Conservation (phyloP, 1,140 invertebrate genomes). For the Drosophila pachea region DNA sequence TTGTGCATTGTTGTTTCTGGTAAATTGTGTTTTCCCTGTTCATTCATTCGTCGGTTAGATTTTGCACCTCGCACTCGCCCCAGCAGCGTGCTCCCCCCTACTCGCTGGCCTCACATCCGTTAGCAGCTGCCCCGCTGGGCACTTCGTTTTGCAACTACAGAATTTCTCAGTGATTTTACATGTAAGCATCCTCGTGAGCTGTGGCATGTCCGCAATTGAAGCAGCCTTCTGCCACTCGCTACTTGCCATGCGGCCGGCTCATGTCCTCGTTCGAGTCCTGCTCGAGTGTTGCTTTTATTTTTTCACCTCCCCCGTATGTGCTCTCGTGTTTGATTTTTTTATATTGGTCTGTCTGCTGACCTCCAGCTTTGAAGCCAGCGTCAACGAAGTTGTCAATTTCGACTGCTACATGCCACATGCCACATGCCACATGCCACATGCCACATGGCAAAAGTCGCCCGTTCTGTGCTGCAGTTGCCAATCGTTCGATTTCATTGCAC, state of each 20-base stretch:
- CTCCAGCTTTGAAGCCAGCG: conserved; percentile 59
- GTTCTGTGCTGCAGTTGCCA: conserved; percentile 47
- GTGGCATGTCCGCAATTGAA: conserved; percentile 74
- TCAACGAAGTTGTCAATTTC: conserved; percentile 72
- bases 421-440: conserved; percentile 28
- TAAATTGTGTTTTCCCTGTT: conserved; percentile 77
- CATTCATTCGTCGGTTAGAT: conserved; percentile 68
- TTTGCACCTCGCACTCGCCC: conserved; percentile 14
- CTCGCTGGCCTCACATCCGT: neutral
- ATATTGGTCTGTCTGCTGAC: conserved; percentile 18
- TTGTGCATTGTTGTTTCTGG: conserved; percentile 65
- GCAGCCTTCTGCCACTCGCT: conserved; percentile 42
- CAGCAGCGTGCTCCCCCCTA: conserved; percentile 11
- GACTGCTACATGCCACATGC: conserved; percentile 59
- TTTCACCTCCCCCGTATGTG: conserved; percentile 15
- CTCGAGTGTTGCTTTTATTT: conserved; percentile 10
- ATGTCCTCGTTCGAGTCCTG: neutral
- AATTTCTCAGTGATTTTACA: conserved; percentile 75
- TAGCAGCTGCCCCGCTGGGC: neutral
- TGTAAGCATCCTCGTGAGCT: conserved; percentile 75
- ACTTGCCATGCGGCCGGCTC: too few species aligned
- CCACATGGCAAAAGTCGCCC: conserved; percentile 27
- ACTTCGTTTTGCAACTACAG: conserved; percentile 38
- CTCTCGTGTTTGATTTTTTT: conserved; percentile 19
- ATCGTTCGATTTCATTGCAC: conserved; percentile 73